Conservation (phyloP, 2,888 invertebrate species). For the Volucella inanis region DNA sequence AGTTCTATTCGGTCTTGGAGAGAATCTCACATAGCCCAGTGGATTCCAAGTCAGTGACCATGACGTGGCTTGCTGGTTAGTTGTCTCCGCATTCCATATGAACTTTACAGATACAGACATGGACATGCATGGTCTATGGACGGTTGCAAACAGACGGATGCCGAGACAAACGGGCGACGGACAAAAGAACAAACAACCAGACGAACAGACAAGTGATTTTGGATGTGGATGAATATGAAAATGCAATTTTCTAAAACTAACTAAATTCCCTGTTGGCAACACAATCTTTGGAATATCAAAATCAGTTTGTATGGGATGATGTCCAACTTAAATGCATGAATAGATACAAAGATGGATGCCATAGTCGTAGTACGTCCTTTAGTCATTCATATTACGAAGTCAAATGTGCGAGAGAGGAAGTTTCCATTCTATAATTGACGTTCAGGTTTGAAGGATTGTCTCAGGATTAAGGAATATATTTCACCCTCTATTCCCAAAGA, state of each 20-base stretch:
- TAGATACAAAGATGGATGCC: background rate
- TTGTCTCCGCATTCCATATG: slow-evolving; percentile 9
- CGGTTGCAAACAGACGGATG: background rate
- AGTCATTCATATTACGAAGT: slow-evolving; percentile 12
- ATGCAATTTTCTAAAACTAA: slow-evolving; percentile 56
- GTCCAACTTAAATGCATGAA: slow-evolving; percentile 23
- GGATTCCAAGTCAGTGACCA: slow-evolving; percentile 40
- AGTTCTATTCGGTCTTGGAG: background rate
- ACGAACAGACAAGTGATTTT: background rate
- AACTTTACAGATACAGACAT: slow-evolving; percentile 3
- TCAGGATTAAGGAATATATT: slow-evolving; percentile 19
- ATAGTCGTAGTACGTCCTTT: background rate
- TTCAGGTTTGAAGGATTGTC: slow-evolving; percentile 16
- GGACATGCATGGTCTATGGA: background rate
- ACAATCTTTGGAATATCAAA: slow-evolving; percentile 48
- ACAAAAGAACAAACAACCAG: slow-evolving; percentile 16
- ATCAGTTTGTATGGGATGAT: slow-evolving; percentile 19
- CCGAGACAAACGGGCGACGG: slow-evolving; percentile 6
- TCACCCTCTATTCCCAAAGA: background rate
- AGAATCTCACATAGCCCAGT: slow-evolving; percentile 12
- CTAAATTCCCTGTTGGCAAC: slow-evolving; percentile 55
- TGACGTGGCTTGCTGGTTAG: slow-evolving; percentile 17
- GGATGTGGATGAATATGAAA: slow-evolving; percentile 13
- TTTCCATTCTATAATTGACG: slow-evolving; percentile 1
- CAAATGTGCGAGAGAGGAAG: background rate